Conservation (phyloP, 1,140 invertebrate genomes). For the Trichonephila clavipes region DNA sequence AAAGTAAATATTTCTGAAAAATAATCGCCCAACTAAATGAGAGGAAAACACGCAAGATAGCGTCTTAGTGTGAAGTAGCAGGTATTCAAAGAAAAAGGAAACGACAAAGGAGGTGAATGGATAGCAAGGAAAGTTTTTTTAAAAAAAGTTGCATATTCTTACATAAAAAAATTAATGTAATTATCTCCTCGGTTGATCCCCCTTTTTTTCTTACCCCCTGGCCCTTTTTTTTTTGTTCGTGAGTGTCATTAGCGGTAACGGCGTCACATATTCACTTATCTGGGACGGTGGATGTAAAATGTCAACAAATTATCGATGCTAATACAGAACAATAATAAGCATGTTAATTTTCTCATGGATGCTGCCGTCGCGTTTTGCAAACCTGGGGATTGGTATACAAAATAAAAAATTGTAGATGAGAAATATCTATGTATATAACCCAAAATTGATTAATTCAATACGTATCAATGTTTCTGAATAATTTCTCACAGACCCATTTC, state of each 20-base stretch:
- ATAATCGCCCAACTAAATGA: background rate
- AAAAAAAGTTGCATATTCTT: background rate
- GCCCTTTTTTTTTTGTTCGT: background rate
- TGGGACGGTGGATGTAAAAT: background rate
- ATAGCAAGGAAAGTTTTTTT: background rate
- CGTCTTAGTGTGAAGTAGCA: background rate
- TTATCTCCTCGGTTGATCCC: background rate
- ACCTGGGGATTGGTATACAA: background rate
- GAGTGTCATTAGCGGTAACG: background rate
- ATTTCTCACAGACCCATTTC: no score
- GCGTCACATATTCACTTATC: background rate
- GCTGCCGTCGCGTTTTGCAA: background rate
- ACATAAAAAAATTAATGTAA: constrained; percentile 16
- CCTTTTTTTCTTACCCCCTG: background rate
- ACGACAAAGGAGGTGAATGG: background rate
- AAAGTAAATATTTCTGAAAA: background rate
- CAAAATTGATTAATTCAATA: no score
- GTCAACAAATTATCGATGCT: constrained; percentile 35
- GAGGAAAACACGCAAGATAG: background rate
- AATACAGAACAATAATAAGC: background rate
- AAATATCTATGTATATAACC: background rate
- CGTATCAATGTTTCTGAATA: no score
- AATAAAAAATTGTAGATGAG: background rate
- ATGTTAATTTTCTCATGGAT: constrained; percentile 14
- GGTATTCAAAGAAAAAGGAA: background rate